Base-by-base conservation (phyloP, 2,113 vertebrate species). In the Cinclus cinclus region DNA sequence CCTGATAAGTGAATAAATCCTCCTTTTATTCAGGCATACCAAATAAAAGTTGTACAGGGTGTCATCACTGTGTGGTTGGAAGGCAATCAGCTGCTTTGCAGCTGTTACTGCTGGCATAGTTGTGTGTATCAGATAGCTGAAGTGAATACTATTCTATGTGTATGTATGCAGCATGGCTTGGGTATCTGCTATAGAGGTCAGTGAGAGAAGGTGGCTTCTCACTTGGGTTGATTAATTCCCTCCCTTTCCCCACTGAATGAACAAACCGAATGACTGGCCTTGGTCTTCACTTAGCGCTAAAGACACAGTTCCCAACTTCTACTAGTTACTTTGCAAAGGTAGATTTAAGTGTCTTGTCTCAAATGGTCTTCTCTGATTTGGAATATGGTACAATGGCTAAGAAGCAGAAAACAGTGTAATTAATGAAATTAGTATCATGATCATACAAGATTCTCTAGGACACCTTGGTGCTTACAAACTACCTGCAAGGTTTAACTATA, bases 31-130 rank as follows among this genome's bases (percentile, higher is more conserved):
- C 30, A 77, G 76, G 56, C 70, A 28, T 46, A 75, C 8, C 22
- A 27, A 58, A 55, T 85, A 73, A n/a, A 63, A 76, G 16, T 68
- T 89, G 75, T 58, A 47, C 22, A 86, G n/a, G 30, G 25, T 71
- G 13, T 69, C 55, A 6, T 58, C 3, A 24, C 42, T 73, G 68
- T 52, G 41, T 80, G 52, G 15, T 39, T 87, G 55, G 79, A 58
- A 85, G 81, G 44, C 23, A 21, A 41, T 95, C 92, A 96, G 35
- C 96, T 95, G 97, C 91, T 94, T 93, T 95, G 74, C 90, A 94
- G 87, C 95, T 97, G 94, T 70, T 96, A 46, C 30, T 67, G 50
- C 84, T 96, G 95, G 90, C 94, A 97, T 88, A 82, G 77, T 83
- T 44, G 64, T 88, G 31, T 37, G 65, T 94, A 97, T 91, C 59